A percentile compares a stretch with the other conserved stretches of the same genome.
phyloP scores from a whole-genome alignment of 2,113 vertebrate genomes.

The Setophaga petechia region DNA sequence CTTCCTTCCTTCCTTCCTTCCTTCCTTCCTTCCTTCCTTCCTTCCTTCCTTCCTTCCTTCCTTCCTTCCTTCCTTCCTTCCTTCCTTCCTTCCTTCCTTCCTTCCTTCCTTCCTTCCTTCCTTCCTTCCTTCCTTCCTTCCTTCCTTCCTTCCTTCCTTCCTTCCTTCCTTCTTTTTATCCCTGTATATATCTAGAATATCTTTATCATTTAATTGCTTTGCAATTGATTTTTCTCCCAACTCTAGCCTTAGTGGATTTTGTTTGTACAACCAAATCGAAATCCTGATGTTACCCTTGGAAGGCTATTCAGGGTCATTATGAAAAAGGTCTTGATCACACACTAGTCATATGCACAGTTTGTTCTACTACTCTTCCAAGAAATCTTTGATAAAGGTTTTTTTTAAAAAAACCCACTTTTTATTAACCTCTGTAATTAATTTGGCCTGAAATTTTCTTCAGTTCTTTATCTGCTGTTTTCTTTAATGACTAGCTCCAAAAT shows the following conservation, averaged over 20 bases:
- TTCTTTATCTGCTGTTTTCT: not conserved
- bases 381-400: not conserved
- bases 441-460: not conserved
- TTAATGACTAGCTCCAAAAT: not conserved
- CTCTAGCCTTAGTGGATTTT: not conserved
- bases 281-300: not conserved
- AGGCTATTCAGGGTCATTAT: not conserved
- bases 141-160: no score
- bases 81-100: no score
- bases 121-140: not conserved
- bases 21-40: not conserved
- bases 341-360: fast-evolving
- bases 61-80: not conserved
- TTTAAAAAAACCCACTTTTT: not conserved
- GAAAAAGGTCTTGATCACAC: not conserved
- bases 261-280: not conserved
- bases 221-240: not conserved
- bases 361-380: not conserved
- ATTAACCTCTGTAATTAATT: not conserved
- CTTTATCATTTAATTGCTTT: not conserved
- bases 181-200: not conserved
- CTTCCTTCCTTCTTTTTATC: no score
- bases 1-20: no score
- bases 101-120: not conserved
- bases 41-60: no score